These are phyloP conservation scores for Clanis bilineata DNA, from an alignment of 2,888 invertebrate genomes.

Conservation along the genomic window DNA sequence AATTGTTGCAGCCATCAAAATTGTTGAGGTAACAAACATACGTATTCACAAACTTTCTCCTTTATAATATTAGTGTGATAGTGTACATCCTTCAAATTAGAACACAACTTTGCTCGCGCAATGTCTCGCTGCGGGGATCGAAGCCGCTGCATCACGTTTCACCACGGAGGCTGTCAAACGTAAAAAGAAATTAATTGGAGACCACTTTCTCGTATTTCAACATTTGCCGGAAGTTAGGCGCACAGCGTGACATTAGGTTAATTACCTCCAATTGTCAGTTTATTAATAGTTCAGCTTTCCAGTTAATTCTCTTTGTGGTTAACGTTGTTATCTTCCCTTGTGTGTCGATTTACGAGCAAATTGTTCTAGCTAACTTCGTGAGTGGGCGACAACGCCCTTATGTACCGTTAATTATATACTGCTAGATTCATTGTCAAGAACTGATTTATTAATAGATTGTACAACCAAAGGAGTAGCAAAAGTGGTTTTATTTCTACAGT, in stretches of 20 bases:
- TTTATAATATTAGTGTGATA: no score
- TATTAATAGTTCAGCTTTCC: not conserved
- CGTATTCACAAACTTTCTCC: no score
- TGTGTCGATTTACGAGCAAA: not conserved
- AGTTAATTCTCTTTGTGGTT: not conserved
- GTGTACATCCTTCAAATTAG: no score
- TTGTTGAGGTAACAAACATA: no score
- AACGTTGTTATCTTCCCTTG: not conserved
- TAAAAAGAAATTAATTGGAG: not conserved
- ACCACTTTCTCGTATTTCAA: not conserved
- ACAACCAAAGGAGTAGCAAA: no score
- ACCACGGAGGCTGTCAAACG: no score
- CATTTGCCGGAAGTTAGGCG: not conserved
- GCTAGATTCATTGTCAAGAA: not conserved
- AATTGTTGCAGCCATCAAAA: no score
- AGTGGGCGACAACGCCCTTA: not conserved
- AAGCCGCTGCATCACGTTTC: no score
- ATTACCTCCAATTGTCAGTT: not conserved
- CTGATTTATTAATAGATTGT: not conserved
- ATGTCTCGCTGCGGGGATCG: no score
- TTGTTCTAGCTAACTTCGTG: not conserved
- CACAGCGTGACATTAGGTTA: not conserved
- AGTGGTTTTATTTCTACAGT: no score
- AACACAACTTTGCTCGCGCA: no score
- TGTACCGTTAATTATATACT: not conserved